Base-by-base conservation (phyloP, 2,888 invertebrate species). In the Molanna angustata region DNA sequence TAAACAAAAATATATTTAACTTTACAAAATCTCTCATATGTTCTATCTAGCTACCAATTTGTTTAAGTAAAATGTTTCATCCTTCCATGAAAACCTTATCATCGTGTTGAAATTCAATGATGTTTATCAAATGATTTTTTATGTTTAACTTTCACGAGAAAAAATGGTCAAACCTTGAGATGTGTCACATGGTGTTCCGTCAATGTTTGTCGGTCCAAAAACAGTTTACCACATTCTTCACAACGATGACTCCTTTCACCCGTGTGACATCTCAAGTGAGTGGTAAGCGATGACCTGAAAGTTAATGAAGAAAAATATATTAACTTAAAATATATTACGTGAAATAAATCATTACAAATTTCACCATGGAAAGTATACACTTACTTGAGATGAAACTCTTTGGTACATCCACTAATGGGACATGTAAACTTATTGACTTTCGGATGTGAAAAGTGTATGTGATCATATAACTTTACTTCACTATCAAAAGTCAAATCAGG, bases 111-210 rank as follows among this genome's bases (percentile, higher is more conserved):
- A n/a, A n/a, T n/a, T n/a, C n/a, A n/a, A n/a, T n/a, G n/a, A n/a
- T n/a, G n/a, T n/a, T n/a, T n/a, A n/a, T n/a, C n/a, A n/a, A n/a
- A n/a, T n/a, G n/a, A n/a, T n/a, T n/a, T n/a, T n/a, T n/a, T n/a
- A n/a, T n/a, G n/a, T n/a, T n/a, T n/a, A n/a, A n/a, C n/a, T n/a
- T n/a, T n/a, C n/a, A n/a, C n/a, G n/a, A n/a, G n/a, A n/a, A n/a
- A n/a, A n/a, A n/a, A n/a, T n/a, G n/a, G n/a, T n/a, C 37, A 20
- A 11, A 54, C 57, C 50, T 53, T 48, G 60, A 64, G 64, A 64
- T 79, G 79, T 0, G 75, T 75, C 4, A 79, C 77, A 0, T 73
- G 70, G 39, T 79, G 79, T 37, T 79, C 79, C 37, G 75, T 74
- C 52, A 79, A 51, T 0, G 79, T 79, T 63, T 79, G 78, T 33